These are phyloP conservation scores for Carposina sasakii DNA, from an alignment of 1,140 invertebrate genomes.

Conservation along the genomic window DNA sequence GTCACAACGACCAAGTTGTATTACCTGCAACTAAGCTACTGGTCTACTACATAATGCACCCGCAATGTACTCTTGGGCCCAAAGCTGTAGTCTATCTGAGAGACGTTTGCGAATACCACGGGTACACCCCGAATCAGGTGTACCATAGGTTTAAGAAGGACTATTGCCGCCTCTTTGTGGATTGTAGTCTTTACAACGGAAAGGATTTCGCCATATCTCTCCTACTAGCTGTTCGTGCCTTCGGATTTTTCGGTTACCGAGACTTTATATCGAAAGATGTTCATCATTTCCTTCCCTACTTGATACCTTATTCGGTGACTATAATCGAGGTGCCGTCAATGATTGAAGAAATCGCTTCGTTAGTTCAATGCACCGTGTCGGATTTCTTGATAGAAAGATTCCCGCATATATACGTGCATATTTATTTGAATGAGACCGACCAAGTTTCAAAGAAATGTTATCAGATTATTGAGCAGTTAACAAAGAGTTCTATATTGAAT, in stretches of 20 bases:
- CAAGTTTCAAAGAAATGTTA: conserved; percentile 74
- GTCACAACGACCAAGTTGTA: conserved; percentile 62
- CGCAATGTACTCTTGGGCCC: conserved; percentile 74
- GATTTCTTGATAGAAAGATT: conserved; percentile 76
- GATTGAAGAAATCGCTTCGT: conserved; percentile 74
- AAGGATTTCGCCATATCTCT: conserved; percentile 68
- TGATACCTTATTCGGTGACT: conserved; percentile 73
- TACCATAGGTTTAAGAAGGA: conserved; percentile 80
- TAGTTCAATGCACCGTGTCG: conserved; percentile 73
- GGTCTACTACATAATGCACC: conserved; percentile 78
- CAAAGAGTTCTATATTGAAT: conserved; percentile 65
- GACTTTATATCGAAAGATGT: conserved; percentile 76
- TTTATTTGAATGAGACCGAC: conserved; percentile 75
- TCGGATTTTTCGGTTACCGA: conserved; percentile 74
- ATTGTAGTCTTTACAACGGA: conserved; percentile 72
- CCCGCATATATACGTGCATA: conserved; percentile 77
- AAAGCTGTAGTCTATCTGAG: conserved; percentile 75
- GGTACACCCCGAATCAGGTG: conserved; percentile 74
- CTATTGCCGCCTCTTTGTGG: conserved; percentile 75
- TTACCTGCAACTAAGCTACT: conserved; percentile 75
- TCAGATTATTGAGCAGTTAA: conserved; percentile 73
- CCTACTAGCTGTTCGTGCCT: conserved; percentile 70
- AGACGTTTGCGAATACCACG: conserved; percentile 74
- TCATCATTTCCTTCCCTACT: conserved; percentile 74
- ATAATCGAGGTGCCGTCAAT: conserved; percentile 70